Evolutionary conservation across 2,888 invertebrate genomes (phyloP), one percentile per base, ranked within the genome.

Genomic region (Drosophila limbata): DNA sequence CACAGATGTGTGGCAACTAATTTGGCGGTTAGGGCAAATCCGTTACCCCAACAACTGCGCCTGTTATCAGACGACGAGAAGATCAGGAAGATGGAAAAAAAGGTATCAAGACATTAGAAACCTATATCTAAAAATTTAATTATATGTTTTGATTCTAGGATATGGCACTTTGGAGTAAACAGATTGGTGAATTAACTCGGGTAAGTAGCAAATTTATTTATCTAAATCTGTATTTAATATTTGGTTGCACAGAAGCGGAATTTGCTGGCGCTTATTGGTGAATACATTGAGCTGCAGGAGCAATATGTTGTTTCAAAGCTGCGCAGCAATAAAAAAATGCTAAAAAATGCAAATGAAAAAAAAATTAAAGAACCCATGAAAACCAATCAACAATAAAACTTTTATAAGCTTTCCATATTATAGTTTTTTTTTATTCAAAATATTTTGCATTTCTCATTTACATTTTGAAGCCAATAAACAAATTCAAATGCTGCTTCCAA

Each of bases 381-480:
- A 15, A 33, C 25, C 19, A 33, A 11, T 11, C 1, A 17, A 13
- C 8, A 21, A n/a, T 5, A 21, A 21, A n/a, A 31, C 25, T n/a
- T 50, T 37, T 10, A 9, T 19, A 10, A 3, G 17, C 4, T 48
- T 48, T 40, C 8, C 33, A 42, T 52, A 33, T 25, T 10, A 10
- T 35, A 21, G n/a, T n/a, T 44, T 19, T 69, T 62, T 77, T 83
- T 83, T 84, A 84, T 85, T 84, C 79, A 85, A 84, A 85, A 84
- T 84, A 85, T 75, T 81, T 79, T 81, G 70, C 83, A 70, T 83
- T 71, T 77, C 55, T 79, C 85, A 84, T 85, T 81, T 84, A 85
- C 83, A 84, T 13, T 47, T 53, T 39, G 66, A 74, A 61, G 74
- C 35, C 47, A 56, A 64, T 55, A 68, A 69, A 72, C 56, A 48